Percentiles rank a stretch among this genome's conserved stretches.
Conservation (phyloP, 2,797 vertebrate species). For the Paramormyrops hopkinsi region DNA sequence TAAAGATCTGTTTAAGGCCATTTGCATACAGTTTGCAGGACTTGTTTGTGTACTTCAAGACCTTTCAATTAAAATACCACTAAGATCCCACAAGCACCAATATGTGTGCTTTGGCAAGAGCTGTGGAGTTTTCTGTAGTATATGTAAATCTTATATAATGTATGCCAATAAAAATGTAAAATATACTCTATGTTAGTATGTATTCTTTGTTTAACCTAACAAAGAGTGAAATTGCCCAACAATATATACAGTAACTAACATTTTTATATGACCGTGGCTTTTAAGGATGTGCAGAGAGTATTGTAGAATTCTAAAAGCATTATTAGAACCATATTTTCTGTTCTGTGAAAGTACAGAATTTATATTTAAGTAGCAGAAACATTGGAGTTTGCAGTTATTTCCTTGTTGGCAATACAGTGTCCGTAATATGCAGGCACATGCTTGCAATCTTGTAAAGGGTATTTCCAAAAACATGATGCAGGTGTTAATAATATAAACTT, state of each 20-base stretch:
- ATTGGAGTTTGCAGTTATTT: conserved; percentile 38
- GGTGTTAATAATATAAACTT: conserved; percentile 41
- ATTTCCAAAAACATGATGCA: conserved; percentile 48
- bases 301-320: neutral
- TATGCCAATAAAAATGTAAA: neutral
- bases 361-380: neutral
- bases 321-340: neutral
- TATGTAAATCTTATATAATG: neutral
- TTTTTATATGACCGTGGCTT: neutral
- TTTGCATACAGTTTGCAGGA: conserved; percentile 59
- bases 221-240: neutral
- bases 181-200: neutral
- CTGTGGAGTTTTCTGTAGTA: neutral
- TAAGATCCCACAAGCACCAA: neutral
- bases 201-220: neutral
- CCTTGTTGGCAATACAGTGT: conserved; percentile 45
- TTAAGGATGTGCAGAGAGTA: neutral
- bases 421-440: conserved; percentile 34
- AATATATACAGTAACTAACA: neutral
- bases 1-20: conserved; percentile 49
- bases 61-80: conserved; percentile 40
- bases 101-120: neutral
- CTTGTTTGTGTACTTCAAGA: conserved; percentile 45
- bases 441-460: conserved; percentile 30
- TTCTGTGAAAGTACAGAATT: neutral